Base-by-base conservation (phyloP, 2,113 vertebrate genomes). In the Orcinus orca region DNA sequence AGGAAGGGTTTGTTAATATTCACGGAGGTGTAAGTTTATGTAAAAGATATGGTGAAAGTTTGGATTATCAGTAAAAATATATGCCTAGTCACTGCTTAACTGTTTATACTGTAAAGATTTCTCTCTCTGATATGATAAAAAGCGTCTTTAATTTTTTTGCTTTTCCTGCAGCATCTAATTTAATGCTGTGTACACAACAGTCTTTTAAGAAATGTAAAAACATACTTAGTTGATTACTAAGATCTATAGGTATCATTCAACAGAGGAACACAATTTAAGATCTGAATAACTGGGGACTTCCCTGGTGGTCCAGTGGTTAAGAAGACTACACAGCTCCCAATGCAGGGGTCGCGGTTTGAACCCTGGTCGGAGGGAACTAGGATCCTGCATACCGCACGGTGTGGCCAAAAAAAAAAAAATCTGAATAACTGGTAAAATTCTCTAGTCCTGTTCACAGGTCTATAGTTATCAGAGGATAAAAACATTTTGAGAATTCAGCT, bases 1-100 rank as follows among this genome's bases (percentile, higher is more conserved):
- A 95, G 41, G 11, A 88, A 88, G 71, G 74, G 50, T 83, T 88
- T 93, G 53, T 82, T 90, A 90, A 68, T 79, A 86, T 31, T 71
- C 55, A 82, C 9, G 17, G 15, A 93, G 31, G 41, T 44, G 0
- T 33, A 95, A 88, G 25, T 88, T 67, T 53, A 90, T 26, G 3
- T 88, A 88, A 86, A 86, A 88, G 26, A 76, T 79, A 31, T 26
- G 10, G 62, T 26, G 4, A 90, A 93, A 84, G 17, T 93, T 31
- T 91, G 15, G 41, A 55, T 84, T 26, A 8, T 60, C n/a, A 23
- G 33, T 82, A 81, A 86, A 90, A 82, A 92, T 7, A 44, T 15
- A 41, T 38, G n/a, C 29, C 96, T 36, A 71, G 20, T 86, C 68
- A 83, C 31, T 91, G 26, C 36, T 91, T 94, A 88, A 65, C 15